A percentile compares a stretch with the other conserved stretches of the same genome.
Evolutionary conservation across 2,797 vertebrate genomes (phyloP).

Genomic region (Poecilia picta): DNA sequence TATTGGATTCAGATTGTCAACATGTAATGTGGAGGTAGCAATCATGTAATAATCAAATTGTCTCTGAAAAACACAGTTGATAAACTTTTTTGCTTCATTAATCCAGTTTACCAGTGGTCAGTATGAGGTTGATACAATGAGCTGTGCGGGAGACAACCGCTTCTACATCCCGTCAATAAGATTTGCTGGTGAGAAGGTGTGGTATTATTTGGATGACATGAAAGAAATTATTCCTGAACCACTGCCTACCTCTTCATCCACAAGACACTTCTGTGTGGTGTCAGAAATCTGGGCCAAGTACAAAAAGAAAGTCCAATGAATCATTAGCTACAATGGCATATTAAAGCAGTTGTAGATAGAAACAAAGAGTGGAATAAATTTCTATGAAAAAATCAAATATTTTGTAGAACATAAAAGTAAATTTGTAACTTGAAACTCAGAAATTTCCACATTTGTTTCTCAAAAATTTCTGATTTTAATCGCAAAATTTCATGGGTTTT

Average conservation of each 20-base stretch:
- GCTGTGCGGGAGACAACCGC: background rate
- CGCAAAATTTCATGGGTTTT: background rate
- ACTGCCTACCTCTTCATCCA: background rate
- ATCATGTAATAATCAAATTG: background rate
- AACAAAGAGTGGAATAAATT: background rate
- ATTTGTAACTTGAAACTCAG: background rate
- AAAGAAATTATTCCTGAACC: constrained; percentile 1
- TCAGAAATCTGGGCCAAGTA: background rate
- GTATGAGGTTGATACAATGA: background rate
- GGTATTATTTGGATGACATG: background rate
- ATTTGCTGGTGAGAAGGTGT: background rate
- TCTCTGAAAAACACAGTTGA: background rate
- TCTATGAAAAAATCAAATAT: background rate
- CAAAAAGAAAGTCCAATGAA: background rate
- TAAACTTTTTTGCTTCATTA: background rate
- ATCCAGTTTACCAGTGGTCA: background rate
- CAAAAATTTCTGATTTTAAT: too few species aligned
- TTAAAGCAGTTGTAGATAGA: background rate
- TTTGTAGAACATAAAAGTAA: background rate
- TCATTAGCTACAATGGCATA: background rate
- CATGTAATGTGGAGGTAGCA: background rate
- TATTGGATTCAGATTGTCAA: background rate
- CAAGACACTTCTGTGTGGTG: background rate
- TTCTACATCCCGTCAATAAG: background rate
- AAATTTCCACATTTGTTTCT: background rate